Evolutionary conservation across 2,888 invertebrate species (phyloP).

Genomic region (Caenorhabditis sinica): DNA sequence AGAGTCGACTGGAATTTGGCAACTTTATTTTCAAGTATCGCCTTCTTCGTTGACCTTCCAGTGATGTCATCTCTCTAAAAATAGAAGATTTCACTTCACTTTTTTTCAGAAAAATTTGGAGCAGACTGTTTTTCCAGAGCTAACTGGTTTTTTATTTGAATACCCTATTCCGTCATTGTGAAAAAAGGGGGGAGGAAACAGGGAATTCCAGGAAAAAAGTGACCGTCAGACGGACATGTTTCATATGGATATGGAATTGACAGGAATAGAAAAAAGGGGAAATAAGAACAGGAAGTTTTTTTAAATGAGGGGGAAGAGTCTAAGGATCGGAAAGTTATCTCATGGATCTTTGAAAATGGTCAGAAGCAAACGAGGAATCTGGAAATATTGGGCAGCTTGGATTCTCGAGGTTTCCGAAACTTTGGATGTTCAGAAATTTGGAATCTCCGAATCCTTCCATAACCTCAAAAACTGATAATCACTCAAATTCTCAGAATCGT

Average conservation of each 20-base stretch:
- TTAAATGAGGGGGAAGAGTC: too few relatives aligned
- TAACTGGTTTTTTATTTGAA: neutral
- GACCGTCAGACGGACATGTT: neutral
- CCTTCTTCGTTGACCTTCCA: neutral
- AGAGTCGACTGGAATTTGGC: neutral
- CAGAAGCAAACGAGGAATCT: too few relatives aligned
- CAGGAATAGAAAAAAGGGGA: neutral
- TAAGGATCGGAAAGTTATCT: too few relatives aligned
- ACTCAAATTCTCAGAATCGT: too few relatives aligned
- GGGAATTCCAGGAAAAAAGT: neutral
- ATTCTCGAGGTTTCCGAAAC: too few relatives aligned
- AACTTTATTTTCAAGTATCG: neutral
- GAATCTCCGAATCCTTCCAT: too few relatives aligned
- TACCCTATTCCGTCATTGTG: neutral
- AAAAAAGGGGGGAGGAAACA: neutral
- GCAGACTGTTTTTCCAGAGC: neutral
- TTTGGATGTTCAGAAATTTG: too few relatives aligned
- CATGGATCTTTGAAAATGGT: too few relatives aligned
- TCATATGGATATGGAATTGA: neutral
- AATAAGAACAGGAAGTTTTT: too few relatives aligned
- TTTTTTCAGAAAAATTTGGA: neutral
- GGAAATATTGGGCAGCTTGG: too few relatives aligned
- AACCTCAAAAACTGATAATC: too few relatives aligned
- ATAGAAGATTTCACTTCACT: neutral
- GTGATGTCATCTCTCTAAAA: constrained; percentile 2